Percentiles rank a stretch among this genome's conserved stretches.
Conservation (phyloP, 1,140 invertebrate species). For the Tyrophagus putrescentiae region DNA sequence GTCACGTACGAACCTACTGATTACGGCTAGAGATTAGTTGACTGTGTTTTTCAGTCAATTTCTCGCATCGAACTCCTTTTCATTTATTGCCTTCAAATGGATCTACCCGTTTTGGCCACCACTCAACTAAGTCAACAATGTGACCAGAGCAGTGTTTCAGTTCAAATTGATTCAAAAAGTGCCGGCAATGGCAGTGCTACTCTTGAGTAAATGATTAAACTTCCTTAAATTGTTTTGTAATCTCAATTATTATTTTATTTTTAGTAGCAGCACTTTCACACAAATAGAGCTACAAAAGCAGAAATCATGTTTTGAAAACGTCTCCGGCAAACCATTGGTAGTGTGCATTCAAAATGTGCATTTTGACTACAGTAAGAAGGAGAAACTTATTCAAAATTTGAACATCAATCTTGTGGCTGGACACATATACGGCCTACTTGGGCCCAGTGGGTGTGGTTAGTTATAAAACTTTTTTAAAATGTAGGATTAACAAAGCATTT, state of each 20-base stretch:
- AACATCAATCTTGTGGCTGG: slow-evolving; percentile 18
- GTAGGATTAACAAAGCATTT: no score
- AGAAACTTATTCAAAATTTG: neutral
- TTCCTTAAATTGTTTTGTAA: neutral
- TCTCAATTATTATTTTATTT: neutral
- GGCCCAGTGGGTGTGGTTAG: slow-evolving; percentile 23
- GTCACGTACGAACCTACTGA: no score
- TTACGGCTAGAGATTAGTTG: no score
- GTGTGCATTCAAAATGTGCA: neutral
- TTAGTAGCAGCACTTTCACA: neutral
- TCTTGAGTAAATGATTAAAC: neutral
- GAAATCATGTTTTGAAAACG: neutral
- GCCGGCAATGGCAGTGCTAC: neutral
- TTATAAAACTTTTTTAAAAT: no score
- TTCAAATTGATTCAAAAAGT: neutral
- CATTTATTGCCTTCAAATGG: no score
- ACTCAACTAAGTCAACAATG: slow-evolving; percentile 1
- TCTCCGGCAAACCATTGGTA: neutral
- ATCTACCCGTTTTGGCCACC: neutral
- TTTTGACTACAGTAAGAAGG: neutral
- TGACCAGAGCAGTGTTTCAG: neutral
- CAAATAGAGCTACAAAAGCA: neutral
- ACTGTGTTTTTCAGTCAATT: no score
- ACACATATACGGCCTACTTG: slow-evolving; percentile 22
- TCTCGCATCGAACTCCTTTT: no score